Percentiles rank a stretch among this genome's conserved stretches.
These are phyloP conservation scores for Andrena praecox DNA, from an alignment of 2,888 invertebrate genomes.

Conservation along the genomic window DNA sequence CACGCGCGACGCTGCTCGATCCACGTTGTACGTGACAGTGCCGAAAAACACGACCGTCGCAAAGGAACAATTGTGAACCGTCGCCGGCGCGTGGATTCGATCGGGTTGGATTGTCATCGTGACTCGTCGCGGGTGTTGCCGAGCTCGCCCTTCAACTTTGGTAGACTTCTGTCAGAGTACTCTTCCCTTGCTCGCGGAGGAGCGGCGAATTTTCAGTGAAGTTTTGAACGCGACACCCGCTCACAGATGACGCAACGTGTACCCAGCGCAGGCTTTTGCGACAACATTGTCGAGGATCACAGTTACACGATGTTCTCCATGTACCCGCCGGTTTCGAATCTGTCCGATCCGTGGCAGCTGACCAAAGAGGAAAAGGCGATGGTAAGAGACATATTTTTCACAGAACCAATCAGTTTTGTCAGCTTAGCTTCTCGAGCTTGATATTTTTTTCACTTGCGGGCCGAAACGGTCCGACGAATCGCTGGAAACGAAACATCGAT, in stretches of 20 bases:
- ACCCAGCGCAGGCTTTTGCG: constrained; percentile 78
- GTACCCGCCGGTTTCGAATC: constrained; percentile 73
- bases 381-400: constrained; percentile 68
- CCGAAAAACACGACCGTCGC: background rate
- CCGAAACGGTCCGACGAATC: background rate
- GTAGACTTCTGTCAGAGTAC: background rate
- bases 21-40: constrained; percentile 57
- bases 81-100: background rate
- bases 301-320: constrained; percentile 80
- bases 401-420: no score
- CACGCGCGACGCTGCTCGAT: constrained; percentile 37
- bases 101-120: background rate
- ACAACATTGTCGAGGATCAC: constrained; percentile 78
- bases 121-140: constrained; percentile 10
- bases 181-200: background rate
- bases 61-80: background rate
- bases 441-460: background rate
- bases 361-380: constrained; percentile 79
- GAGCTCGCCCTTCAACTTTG: constrained; percentile 4
- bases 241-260: constrained; percentile 81
- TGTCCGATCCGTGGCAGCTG: constrained; percentile 75
- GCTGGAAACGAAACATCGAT: constrained; percentile 49
- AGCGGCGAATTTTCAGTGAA: constrained; percentile 42
- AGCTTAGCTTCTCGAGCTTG: no score
- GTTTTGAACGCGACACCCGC: constrained; percentile 43